phyloP scores from a whole-genome alignment of 1,140 invertebrate genomes.

The Lepidurus apus region DNA sequence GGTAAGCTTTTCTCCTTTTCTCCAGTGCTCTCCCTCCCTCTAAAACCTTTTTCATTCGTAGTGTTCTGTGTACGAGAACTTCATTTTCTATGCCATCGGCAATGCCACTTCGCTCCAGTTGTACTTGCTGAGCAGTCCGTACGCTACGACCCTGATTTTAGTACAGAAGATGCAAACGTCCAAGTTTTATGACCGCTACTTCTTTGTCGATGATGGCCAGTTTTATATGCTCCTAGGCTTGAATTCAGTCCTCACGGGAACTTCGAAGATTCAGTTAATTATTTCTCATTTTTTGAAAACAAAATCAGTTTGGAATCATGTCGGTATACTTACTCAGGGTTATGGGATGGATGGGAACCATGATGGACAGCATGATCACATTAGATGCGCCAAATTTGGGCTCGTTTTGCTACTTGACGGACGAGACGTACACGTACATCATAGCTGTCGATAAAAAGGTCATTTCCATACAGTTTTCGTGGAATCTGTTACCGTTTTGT shows the following conservation, averaged over 20 bases:
- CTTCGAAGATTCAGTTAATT: neutral
- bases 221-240: neutral
- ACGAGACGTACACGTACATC: neutral
- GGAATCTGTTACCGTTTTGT: neutral
- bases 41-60: neutral
- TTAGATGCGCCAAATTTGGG: constrained; percentile 10
- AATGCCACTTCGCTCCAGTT: neutral
- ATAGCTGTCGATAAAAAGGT: neutral
- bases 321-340: neutral
- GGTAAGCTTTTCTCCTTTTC: neutral
- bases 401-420: neutral
- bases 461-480: neutral
- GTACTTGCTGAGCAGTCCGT: neutral
- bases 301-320: neutral
- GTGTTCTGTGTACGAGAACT: neutral
- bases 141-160: neutral
- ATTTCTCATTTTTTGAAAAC: neutral
- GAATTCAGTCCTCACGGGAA: neutral
- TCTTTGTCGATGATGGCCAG: neutral
- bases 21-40: neutral
- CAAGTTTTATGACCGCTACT: neutral
- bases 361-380: constrained; percentile 1
- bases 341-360: neutral
- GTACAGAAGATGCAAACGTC: neutral
- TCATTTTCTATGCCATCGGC: neutral